Evolutionary conservation across 2,113 vertebrate genomes (phyloP), one percentile per base, ranked within the genome.

Genomic region (Misgurnus anguillicaudatus): DNA sequence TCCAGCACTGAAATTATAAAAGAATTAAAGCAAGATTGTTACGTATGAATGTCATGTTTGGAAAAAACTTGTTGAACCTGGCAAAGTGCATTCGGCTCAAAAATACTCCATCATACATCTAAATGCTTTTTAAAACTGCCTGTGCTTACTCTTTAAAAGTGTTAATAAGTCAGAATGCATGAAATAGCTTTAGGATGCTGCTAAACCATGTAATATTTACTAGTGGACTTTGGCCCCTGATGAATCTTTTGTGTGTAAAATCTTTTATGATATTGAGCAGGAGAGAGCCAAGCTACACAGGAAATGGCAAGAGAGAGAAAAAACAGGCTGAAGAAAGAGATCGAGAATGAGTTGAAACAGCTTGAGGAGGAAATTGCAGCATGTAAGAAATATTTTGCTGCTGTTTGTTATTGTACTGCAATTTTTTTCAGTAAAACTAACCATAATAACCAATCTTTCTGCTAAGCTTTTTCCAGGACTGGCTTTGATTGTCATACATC

Each of bases 331-430:
- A 96, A 95, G 89, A 84, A 80, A 70, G 92, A 96, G 90, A 94
- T 96, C 36, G 93, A 96, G 74, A 93, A 96, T 83, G 94, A 94
- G 76, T 89, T 97, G 78, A 94, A 91, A 83, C 88, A 6, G 72
- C 93, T 98, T 79, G 94, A 98, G 82, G 95, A 94, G 73, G 95
- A 98, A 87, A 94, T 98, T 80, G 86, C 92, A 78, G 92, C 94
- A 87, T 94, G 97, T 96, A 85, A 90, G 81, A 75, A 53, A 21
- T 39, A 3, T 41, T 57, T 58, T n/a, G 11, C 51, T 45, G 13
- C 36, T 66, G 39, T 19, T 64, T 3, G 38, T 55, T 21, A 8
- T 48, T 17, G 19, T 3, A 62, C 57, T 47, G 14, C 47, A 41
- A 5, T 47, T 31, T 62, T 19, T 47, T 61, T 47, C 9, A 7